phyloP scores from a whole-genome alignment of 2,113 vertebrate genomes.

The Melanotaenia duboulayi region DNA sequence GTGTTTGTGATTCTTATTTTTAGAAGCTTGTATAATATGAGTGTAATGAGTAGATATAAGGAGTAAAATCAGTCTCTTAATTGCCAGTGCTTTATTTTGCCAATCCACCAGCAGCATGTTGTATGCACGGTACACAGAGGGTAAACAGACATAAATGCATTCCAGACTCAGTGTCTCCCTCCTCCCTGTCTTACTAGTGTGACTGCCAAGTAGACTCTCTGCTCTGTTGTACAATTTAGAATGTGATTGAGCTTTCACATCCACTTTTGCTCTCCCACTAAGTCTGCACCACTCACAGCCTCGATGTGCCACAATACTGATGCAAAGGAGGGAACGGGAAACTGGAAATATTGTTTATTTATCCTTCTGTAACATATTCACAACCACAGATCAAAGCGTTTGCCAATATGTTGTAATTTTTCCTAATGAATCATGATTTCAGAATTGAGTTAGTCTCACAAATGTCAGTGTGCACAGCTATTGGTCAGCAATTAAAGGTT shows the following conservation, averaged over 20 bases:
- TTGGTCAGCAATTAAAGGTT: constrained; percentile 62
- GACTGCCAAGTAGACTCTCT: constrained; percentile 74
- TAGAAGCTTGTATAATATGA: constrained; percentile 34
- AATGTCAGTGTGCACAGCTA: constrained; percentile 5
- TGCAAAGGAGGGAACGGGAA: constrained; percentile 29
- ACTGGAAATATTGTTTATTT: constrained; percentile 41
- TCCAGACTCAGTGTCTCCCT: constrained; percentile 25
- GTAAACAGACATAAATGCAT: constrained; percentile 60
- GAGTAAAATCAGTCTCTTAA: constrained; percentile 62
- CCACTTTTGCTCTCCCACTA: constrained; percentile 72
- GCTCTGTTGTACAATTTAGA: constrained; percentile 78
- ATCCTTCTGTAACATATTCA: constrained; percentile 2
- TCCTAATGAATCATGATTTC: constrained; percentile 40
- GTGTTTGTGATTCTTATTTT: constrained; percentile 47
- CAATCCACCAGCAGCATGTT: constrained; percentile 50
- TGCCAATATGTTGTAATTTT: constrained; percentile 2
- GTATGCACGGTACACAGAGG: constrained; percentile 38
- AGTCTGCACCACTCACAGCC: constrained; percentile 61
- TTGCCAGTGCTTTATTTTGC: constrained; percentile 63
- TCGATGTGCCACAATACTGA: constrained; percentile 27
- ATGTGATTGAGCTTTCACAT: constrained; percentile 82
- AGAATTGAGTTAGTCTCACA: constrained; percentile 38
- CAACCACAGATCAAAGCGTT: constrained; percentile 15
- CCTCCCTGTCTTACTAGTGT: constrained; percentile 56
- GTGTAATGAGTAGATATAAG: too few relatives aligned